Evolutionary conservation across 2,888 invertebrate genomes (phyloP), one percentile per base, ranked within the genome.

Genomic region (Ecliptopera silaceata): DNA sequence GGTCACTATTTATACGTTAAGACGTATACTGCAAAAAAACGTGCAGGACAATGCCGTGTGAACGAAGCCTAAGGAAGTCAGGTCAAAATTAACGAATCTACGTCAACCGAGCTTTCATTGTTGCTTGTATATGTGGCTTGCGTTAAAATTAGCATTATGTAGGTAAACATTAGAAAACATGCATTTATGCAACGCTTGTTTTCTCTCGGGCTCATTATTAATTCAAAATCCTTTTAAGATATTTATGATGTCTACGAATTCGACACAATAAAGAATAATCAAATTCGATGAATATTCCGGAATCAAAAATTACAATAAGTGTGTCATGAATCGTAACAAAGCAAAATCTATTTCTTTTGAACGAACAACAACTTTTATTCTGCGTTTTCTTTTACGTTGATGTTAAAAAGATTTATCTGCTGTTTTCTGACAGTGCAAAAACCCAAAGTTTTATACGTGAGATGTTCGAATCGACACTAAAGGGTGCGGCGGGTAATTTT

Each of bases 61-160:
- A n/a, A n/a, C n/a, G n/a, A n/a, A n/a, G n/a, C n/a, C n/a, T n/a
- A n/a, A n/a, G n/a, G n/a, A 48, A n/a, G 38, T 41, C 8, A n/a
- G 22, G 39, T 45, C 13, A 45, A 44, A 39, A 49, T 53, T 50
- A 60, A 36, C 44, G 56, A 60, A 68, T 61, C 58, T 56, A 43
- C 65, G 65, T 51, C 60, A 60, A 61, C 54, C 62, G 49, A 69
- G 68, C 66, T 71, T 68, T 66, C 64, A 61, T 72, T 71, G 65
- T 73, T 68, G 62, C 51, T 34, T 55, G 51, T 20, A 48, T 61
- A 48, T 64, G 65, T 59, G 57, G 50, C 54, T 48, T 48, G 44
- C 44, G 52, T 63, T 66, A 67, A 49, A 61, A 70, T 59, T 59
- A 70, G 65, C 59, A 49, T 61, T 56, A 61, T 56, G 61, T 26